Evolutionary conservation across 2,113 vertebrate species (phyloP).

Genomic region (Excalfactoria chinensis): DNA sequence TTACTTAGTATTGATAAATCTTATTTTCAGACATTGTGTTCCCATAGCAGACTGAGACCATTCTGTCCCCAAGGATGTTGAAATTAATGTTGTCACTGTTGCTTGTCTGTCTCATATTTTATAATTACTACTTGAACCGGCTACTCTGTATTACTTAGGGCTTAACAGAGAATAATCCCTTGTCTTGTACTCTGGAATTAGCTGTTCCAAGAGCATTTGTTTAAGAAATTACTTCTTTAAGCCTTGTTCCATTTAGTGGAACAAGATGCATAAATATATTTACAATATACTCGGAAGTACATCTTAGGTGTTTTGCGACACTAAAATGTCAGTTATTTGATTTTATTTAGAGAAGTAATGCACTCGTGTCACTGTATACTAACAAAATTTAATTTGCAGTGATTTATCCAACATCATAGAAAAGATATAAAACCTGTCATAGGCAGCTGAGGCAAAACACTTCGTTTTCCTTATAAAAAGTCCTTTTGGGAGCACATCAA

Average conservation of each 20-base stretch:
- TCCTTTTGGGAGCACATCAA: background rate
- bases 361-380: background rate
- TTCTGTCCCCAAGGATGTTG: background rate
- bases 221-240: constrained; percentile 63
- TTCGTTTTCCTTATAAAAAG: background rate
- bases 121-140: constrained; percentile 62
- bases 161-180: constrained; percentile 63
- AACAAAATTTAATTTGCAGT: background rate
- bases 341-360: background rate
- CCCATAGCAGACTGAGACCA: background rate
- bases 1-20: constrained; percentile 29
- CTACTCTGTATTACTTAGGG: constrained; percentile 59
- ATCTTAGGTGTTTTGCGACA: background rate
- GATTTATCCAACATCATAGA: background rate
- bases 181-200: constrained; percentile 65
- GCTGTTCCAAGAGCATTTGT: constrained; percentile 64
- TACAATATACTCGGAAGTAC: background rate
- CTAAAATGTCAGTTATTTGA: background rate
- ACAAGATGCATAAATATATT: constrained; percentile 17
- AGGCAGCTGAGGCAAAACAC: background rate
- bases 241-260: constrained; percentile 44
- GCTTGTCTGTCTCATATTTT: constrained; percentile 48
- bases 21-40: background rate
- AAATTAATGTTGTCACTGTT: constrained; percentile 44
- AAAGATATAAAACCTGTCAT: background rate